Conservation (phyloP, 2,888 invertebrate genomes). For the Hirudinaria manillensis region DNA sequence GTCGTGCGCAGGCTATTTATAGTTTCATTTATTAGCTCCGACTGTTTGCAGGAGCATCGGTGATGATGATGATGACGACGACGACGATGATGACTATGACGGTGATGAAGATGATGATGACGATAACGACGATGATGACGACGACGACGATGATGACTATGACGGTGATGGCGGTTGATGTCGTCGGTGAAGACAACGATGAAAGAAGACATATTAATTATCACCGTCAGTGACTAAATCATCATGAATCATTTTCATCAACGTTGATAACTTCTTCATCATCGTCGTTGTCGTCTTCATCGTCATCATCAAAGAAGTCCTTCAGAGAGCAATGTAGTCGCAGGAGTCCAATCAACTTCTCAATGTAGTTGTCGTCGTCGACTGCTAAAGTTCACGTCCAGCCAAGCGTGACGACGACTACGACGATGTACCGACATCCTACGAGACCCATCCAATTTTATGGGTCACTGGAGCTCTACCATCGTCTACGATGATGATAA, state of each 20-base stretch:
- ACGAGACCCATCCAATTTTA: conserved; percentile 12
- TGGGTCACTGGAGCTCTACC: not conserved
- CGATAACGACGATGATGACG: too few species aligned
- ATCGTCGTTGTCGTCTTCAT: not conserved
- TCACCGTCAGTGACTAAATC: not conserved
- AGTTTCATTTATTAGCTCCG: conserved; percentile 5
- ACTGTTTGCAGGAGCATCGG: not conserved
- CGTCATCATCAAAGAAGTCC: not conserved
- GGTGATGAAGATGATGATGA: too few species aligned
- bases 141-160: too few species aligned
- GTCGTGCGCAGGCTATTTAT: not conserved
- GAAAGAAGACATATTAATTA: not conserved
- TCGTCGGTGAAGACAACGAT: too few species aligned
- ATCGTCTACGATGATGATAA: not conserved
- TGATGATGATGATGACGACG: not conserved
- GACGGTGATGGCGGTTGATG: too few species aligned
- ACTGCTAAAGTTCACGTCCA: not conserved
- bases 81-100: too few species aligned
- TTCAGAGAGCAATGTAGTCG: not conserved
- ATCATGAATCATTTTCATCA: not conserved
- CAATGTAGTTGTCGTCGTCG: too few species aligned
- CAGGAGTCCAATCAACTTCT: conserved; percentile 1
- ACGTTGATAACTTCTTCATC: not conserved
- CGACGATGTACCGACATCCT: not conserved
- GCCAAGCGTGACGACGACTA: not conserved